Evolutionary conservation across 2,113 vertebrate species (phyloP).

Genomic region (Lepus europaeus): DNA sequence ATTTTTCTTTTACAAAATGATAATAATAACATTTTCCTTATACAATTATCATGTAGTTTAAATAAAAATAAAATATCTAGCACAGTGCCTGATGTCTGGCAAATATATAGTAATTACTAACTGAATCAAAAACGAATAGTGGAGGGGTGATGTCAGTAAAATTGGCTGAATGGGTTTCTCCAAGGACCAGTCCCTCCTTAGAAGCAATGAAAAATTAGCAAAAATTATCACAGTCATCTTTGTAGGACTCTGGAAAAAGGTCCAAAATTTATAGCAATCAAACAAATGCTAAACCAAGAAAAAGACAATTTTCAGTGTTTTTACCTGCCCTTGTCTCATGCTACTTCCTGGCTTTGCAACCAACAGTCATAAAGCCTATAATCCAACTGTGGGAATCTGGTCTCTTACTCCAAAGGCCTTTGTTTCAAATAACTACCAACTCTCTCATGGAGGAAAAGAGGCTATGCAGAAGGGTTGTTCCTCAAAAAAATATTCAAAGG

Average conservation of each 20-base stretch:
- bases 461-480: background rate
- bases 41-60: conserved; percentile 42
- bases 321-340: background rate
- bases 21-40: background rate
- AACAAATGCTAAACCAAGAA: background rate
- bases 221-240: background rate
- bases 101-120: background rate
- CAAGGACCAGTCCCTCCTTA: background rate
- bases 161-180: background rate
- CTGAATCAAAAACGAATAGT: conserved; percentile 19
- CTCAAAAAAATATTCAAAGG: conserved; percentile 11
- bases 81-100: background rate
- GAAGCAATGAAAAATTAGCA: background rate
- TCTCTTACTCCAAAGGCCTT: background rate
- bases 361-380: background rate
- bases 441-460: background rate
- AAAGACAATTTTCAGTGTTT: background rate
- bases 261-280: background rate
- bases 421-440: conserved; percentile 15
- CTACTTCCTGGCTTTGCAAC: background rate
- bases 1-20: conserved; percentile 25
- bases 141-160: background rate
- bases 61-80: conserved; percentile 31
- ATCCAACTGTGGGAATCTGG: background rate
- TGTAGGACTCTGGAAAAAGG: background rate